Base-by-base conservation (phyloP, 2,888 invertebrate species). In the Heliothis peltigera region DNA sequence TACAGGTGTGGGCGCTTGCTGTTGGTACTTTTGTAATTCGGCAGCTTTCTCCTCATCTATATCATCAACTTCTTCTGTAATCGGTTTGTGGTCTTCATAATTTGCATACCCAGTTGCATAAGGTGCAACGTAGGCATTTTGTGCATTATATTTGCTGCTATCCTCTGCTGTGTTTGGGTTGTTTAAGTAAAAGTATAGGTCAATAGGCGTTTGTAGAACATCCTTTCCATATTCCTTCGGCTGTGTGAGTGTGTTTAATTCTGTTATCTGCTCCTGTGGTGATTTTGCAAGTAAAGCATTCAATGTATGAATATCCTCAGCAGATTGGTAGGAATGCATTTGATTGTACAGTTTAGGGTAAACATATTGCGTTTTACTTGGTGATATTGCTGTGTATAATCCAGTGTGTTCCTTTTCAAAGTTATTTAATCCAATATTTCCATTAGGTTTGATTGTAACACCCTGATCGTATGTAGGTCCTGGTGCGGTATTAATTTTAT, bases 221-320 rank as follows among this genome's bases (percentile, higher is more conserved):
- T 85, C 82, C 65, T 84, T 84, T 0, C 76, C 63, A 12, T 57
- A 78, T 48, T 86, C 80, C 15, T 83, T 82, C 5, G 77, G 75
- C n/a, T 84, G 67, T 15, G 96, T 77, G n/a, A 96, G 79, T 48
- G 93, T 91, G 63, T 95, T 94, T 15, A 96, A 85, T 60, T 95
- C 94, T 56, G 93, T 85, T 10, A 96, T 79, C 74, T 96, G 96
- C 42, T 92, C 91, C 42, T 89, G 89, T 0, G 96, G 95, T 12
- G 89, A 87, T 81, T 95, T 95, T 1, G 92, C 92, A 17, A 96
- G 77, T 47, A 96, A 76, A 12, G 93, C 90, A 73, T 91, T 95
- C 1, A 96, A 81, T 8, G 92, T 88, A 44, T 91, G 86, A 10
- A 95, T 89, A 48, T 94, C 92, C 66, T 92, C 88, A 3, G 88